These are phyloP conservation scores for Sebastes steindachneri DNA, from an alignment of 2,797 vertebrate species.

Conservation along the genomic window DNA sequence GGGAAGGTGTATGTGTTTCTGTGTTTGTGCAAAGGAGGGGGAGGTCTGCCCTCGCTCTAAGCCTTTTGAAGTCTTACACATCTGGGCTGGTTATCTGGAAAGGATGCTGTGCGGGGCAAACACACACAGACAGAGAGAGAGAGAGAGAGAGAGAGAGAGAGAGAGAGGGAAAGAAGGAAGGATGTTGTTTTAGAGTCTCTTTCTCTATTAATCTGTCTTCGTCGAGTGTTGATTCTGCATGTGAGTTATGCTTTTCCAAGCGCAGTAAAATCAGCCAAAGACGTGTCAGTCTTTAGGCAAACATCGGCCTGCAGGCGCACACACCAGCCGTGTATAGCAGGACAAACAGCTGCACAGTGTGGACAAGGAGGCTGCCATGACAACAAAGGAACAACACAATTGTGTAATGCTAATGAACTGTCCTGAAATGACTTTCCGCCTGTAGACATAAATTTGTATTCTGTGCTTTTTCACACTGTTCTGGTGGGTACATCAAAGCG, in stretches of 20 bases:
- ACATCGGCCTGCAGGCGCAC: slow-evolving; percentile 14
- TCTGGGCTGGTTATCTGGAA: slow-evolving; percentile 78
- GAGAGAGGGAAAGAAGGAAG: background rate
- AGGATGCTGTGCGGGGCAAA: slow-evolving; percentile 61
- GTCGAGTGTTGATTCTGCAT: slow-evolving; percentile 25
- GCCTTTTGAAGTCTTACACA: slow-evolving; percentile 80
- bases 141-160: background rate
- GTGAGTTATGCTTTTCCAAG: slow-evolving; percentile 35
- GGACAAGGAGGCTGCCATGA: slow-evolving; percentile 54
- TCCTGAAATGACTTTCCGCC: slow-evolving; percentile 56
- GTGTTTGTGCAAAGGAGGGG: slow-evolving; percentile 66
- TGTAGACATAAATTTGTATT: slow-evolving; percentile 33
- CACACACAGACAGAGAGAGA: slow-evolving; percentile 45
- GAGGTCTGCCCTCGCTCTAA: slow-evolving; percentile 55
- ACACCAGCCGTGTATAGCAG: slow-evolving; percentile 39
- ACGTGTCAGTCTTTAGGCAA: slow-evolving; percentile 19
- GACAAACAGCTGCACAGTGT: slow-evolving; percentile 69
- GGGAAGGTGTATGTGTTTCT: slow-evolving; percentile 75
- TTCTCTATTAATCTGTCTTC: slow-evolving; percentile 49
- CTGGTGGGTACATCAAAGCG: slow-evolving; percentile 37
- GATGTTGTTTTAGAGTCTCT: slow-evolving; percentile 41
- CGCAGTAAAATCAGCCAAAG: slow-evolving; percentile 22
- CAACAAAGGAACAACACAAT: slow-evolving; percentile 64
- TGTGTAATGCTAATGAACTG: slow-evolving; percentile 54
- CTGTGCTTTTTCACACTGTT: slow-evolving; percentile 32